These are phyloP conservation scores for Ceyx melanurus DNA, from an alignment of 2,113 vertebrate genomes.

Conservation along the genomic window DNA sequence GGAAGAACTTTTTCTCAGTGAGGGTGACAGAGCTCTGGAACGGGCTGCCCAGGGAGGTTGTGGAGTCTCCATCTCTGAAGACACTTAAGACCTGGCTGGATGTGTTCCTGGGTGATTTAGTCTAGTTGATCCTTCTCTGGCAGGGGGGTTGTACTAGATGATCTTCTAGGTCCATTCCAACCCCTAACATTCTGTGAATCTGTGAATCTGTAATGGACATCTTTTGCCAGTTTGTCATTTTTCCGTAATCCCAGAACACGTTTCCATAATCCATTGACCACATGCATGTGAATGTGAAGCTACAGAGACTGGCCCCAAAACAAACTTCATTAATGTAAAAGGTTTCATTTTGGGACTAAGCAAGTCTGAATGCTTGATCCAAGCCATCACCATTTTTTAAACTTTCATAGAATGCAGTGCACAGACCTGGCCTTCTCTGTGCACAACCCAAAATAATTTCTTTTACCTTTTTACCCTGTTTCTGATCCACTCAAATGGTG, in stretches of 20 bases:
- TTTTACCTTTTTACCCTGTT: not conserved
- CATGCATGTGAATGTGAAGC: not conserved
- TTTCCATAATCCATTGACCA: not conserved
- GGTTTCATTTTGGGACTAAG: not conserved
- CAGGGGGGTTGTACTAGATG: no score
- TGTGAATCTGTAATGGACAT: no score
- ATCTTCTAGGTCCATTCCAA: no score
- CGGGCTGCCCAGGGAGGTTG: no score
- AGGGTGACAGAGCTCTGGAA: no score
- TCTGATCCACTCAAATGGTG: accelerated
- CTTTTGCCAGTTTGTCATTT: not conserved
- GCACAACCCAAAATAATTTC: not conserved
- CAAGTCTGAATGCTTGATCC: not conserved
- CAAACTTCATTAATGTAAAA: not conserved
- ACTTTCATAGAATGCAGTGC: not conserved
- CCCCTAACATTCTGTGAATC: no score
- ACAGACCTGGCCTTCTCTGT: not conserved
- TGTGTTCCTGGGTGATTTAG: no score
- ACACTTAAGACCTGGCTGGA: no score
- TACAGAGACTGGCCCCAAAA: accelerated
- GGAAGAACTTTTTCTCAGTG: no score
- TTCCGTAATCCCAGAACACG: not conserved
- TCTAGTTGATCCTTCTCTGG: no score
- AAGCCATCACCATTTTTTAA: not conserved
- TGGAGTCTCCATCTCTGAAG: no score